Conservation (phyloP, 1,140 invertebrate species). For the Periplaneta americana region DNA sequence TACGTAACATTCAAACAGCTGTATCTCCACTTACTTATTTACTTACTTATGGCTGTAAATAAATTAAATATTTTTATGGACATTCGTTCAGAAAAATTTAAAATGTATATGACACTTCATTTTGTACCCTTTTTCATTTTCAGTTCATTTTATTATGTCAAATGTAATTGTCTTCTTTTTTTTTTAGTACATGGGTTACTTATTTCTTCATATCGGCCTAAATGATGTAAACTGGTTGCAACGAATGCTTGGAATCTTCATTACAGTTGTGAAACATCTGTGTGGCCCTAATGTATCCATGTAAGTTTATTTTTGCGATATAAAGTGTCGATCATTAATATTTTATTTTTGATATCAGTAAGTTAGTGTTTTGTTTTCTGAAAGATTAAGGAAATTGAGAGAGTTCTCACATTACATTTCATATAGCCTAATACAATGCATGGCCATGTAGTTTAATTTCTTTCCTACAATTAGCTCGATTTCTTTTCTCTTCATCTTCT, state of each 20-base stretch:
- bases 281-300: constrained; percentile 61
- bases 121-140: too few relatives aligned
- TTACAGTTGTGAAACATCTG: constrained; percentile 54
- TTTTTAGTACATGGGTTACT: constrained; percentile 57
- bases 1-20: too few relatives aligned
- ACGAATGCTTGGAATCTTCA: constrained; percentile 53
- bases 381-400: not conserved
- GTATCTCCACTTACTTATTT: too few relatives aligned
- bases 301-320: constrained; percentile 39
- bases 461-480: not conserved
- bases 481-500: not conserved
- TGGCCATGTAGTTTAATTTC: not conserved
- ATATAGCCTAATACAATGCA: not conserved
- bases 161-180: constrained; percentile 18
- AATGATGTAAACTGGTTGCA: constrained; percentile 49
- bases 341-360: not conserved
- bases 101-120: too few relatives aligned
- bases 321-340: not conserved
- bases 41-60: too few relatives aligned
- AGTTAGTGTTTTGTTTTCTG: not conserved
- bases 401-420: not conserved
- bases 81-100: too few relatives aligned
- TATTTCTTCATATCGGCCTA: constrained; percentile 57
- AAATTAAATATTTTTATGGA: too few relatives aligned
- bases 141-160: too few relatives aligned